Evolutionary conservation across 1,140 invertebrate genomes (phyloP), one percentile per base, ranked within the genome.

Genomic region (Drosophila burlai): DNA sequence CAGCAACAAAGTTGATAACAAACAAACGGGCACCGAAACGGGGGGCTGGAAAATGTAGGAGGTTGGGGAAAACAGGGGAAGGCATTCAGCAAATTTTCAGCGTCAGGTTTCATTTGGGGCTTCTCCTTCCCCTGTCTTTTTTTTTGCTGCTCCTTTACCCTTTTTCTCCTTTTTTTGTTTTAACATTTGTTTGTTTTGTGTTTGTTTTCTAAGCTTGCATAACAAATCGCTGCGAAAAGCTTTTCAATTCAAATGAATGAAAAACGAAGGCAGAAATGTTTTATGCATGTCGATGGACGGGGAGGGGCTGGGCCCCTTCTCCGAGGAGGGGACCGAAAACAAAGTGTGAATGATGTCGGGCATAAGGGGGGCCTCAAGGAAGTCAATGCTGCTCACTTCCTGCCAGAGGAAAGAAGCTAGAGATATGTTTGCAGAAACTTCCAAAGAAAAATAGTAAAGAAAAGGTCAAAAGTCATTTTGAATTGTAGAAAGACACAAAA

Each of bases 131-230:
- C 58, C 58, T 49, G 24, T 55, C 52, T 43, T 49, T 47, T 50
- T 47, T 50, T 26, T 2, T 64, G 34, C 55, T 61, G 40, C 63
- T 67, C 40, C 62, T n/a, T 72, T 59, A 55, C 54, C 54, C 54
- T 55, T 57, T 52, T 45, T 60, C 40, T 40, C 54, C 43, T 63
- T 55, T 78, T 80, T 67, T 59, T 21, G 26, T 74, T 66, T 63
- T 67, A n/a, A 55, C 49, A 67, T 81, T 86, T 80, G 38, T 60
- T 46, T 71, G 62, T 76, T 76, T 80, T 76, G 61, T 67, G 64
- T 85, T 85, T 85, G 83, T 83, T 87, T 87, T 87, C 83, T 87
- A 87, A 87, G 85, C 84, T 89, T 87, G 84, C 84, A 87, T 84
- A 87, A 89, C 84, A 87, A 87, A 87, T 87, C 81, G 84, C 77